Evolutionary conservation across 1,140 invertebrate genomes (phyloP), one percentile per base, ranked within the genome.

Genomic region (Penaeus indicus): DNA sequence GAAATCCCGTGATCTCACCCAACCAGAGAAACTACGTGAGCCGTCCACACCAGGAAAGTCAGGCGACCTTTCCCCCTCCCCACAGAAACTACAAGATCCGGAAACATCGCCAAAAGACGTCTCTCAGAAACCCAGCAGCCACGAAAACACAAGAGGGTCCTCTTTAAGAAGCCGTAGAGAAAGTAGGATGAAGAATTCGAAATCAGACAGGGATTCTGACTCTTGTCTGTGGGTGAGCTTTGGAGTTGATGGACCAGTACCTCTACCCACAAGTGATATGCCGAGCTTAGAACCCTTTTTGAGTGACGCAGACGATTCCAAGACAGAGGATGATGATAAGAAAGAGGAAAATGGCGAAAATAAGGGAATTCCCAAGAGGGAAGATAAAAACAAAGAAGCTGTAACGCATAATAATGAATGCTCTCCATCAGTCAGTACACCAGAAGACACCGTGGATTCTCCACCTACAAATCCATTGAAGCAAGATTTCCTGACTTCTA

Each of bases 201-300:
- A 88, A 62, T 63, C 80, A 18, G 80, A 67, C 3, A 47, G 64
- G 78, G 60, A 87, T 60, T 84, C 83, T 10, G 85, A 87, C 60
- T 18, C 80, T 16, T 88, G 80, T 63, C 60, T 88, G 5, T 83
- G 86, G 86, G 86, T 88, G 11, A 88, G 86, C 60, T 88, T 88
- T 83, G 80, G 86, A 22, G 32, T 77, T 22, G 67, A 88, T 72
- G 80, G 47, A 21, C 86, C 86, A 10, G 63, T 88, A 4, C 86
- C 79, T 25, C 19, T 88, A 16, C 86, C 86, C 3, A 32, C 86
- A 1, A 63, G 47, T 42, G 67, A 88, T 25, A 21, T 83, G 80
- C 80, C 86, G 11, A 77, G 67, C 22, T 60, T 88, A 22, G 80
- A 72, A 42, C 86, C 64, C 13, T 27, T 75, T 25, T 27, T 61